phyloP scores from a whole-genome alignment of 1,140 invertebrate species.

The Agrilus planipennis region DNA sequence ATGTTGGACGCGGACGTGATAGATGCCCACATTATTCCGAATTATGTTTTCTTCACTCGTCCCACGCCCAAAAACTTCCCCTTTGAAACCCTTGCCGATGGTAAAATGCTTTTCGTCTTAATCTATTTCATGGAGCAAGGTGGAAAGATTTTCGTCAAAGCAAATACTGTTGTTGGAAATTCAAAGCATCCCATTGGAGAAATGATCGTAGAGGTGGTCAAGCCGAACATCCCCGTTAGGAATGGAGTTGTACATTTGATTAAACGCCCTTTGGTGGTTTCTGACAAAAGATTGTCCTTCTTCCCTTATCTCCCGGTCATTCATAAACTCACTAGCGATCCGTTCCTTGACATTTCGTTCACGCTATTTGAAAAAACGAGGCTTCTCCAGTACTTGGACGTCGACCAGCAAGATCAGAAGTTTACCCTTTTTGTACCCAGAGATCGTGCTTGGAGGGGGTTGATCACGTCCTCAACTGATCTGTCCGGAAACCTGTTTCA shows the following conservation, averaged over 20 bases:
- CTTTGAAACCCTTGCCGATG: constrained; percentile 62
- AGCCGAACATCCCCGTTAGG: constrained; percentile 76
- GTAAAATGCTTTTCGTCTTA: constrained; percentile 69
- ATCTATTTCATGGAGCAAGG: constrained; percentile 35
- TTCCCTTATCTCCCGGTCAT: constrained; percentile 18
- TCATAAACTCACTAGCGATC: constrained; percentile 15
- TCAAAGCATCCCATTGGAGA: constrained; percentile 60
- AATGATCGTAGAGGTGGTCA: constrained; percentile 69
- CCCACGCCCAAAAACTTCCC: constrained; percentile 52
- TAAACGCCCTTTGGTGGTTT: constrained; percentile 33
- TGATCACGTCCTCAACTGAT: constrained; percentile 4
- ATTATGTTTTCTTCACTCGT: constrained; percentile 70
- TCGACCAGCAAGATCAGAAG: neutral
- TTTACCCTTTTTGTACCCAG: constrained; percentile 20
- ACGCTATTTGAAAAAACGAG: constrained; percentile 7
- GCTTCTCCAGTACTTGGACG: constrained; percentile 1
- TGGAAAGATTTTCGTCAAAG: constrained; percentile 64
- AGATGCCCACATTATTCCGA: constrained; percentile 73
- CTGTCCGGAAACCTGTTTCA: neutral
- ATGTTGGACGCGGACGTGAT: constrained; percentile 69
- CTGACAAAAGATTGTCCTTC: constrained; percentile 11
- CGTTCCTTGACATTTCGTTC: constrained; percentile 11
- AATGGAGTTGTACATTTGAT: constrained; percentile 87
- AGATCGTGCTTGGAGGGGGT: constrained; percentile 15
- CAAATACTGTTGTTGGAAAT: constrained; percentile 65